Evolutionary conservation across 2,888 invertebrate genomes (phyloP), one percentile per base, ranked within the genome.

Genomic region (Dynastes tityus): DNA sequence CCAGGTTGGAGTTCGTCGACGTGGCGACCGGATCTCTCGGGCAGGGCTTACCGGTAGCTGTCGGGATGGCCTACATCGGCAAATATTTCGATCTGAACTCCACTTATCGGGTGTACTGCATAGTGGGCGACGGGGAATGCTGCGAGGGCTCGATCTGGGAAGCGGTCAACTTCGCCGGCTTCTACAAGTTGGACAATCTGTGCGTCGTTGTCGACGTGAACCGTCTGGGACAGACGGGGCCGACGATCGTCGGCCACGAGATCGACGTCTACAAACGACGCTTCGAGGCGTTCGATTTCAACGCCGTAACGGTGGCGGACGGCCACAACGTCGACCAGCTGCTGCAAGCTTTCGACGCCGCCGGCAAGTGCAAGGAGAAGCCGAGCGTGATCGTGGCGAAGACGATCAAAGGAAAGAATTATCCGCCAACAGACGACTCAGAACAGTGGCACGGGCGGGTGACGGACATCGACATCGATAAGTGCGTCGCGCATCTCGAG

Each of bases 81-180:
- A 55, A 55, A 22, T 45, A 45, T 45, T 45, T 45, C 45, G 45
- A 45, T 8, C 45, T 45, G 11, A 45, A 45, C 85, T 94, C 96
- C 45, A 92, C 93, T 49, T 95, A 95, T 89, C 94, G 94, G 95
- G 96, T 96, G 3, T 98, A 94, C 89, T 97, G 97, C 86, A 85
- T 98, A 83, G 92, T 98, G 76, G 98, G 98, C 3, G 98, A 98
- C 89, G 98, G 98, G 1, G 98, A 98, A 90, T 94, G 96, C 64
- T 97, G 97, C 0, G 98, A 98, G 90, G 98, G 98, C 76, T 96
- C 96, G 73, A 91, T 98, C 80, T 98, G 97, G 97, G 98, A 98
- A 89, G 97, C 97, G 0, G 90, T 97, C 80, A 93, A 96, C 85
- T 98, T 98, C 90, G 95, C 97, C 68, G 94, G 96, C 78, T 92